phyloP scores from a whole-genome alignment of 1,140 invertebrate genomes.

The Orius laevigatus region DNA sequence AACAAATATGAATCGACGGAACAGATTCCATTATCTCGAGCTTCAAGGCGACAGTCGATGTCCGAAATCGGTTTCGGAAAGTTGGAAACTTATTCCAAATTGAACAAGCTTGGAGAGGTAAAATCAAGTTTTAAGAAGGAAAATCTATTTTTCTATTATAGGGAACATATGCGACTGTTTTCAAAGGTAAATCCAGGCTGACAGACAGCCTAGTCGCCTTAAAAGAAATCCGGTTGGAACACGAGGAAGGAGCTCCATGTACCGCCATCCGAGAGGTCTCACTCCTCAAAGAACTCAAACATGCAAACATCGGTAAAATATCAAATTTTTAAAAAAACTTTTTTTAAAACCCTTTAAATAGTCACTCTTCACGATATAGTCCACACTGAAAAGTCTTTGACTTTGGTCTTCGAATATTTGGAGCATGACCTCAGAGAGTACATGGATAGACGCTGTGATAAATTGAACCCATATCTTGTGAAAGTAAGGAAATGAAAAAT shows the following conservation, averaged over 20 bases:
- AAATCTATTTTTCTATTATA: slow-evolving; percentile 28
- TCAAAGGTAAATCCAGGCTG: slow-evolving; percentile 86
- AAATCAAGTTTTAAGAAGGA: slow-evolving; percentile 13
- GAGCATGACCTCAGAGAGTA: slow-evolving; percentile 95
- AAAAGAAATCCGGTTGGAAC: slow-evolving; percentile 91
- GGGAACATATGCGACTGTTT: slow-evolving; percentile 96
- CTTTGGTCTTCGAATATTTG: slow-evolving; percentile 97
- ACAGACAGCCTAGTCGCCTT: slow-evolving; percentile 92
- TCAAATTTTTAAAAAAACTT: too few relatives aligned
- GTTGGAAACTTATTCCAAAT: slow-evolving; percentile 81
- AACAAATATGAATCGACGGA: slow-evolving; percentile 1
- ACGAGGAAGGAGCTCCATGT: slow-evolving; percentile 92
- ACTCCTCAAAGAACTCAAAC: slow-evolving; percentile 86
- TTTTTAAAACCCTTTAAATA: slow-evolving; percentile 18
- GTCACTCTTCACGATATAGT: slow-evolving; percentile 96
- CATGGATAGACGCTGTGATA: slow-evolving; percentile 57
- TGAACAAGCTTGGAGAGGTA: slow-evolving; percentile 86
- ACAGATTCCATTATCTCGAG: slow-evolving; percentile 31
- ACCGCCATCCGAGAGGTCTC: slow-evolving; percentile 95
- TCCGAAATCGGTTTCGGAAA: slow-evolving; percentile 60
- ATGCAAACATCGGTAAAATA: slow-evolving; percentile 77
- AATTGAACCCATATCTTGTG: slow-evolving; percentile 45
- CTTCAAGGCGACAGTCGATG: slow-evolving; percentile 39
- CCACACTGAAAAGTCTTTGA: slow-evolving; percentile 87
- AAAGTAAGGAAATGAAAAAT: too few relatives aligned